Evolutionary conservation across 1,140 invertebrate genomes (phyloP).

Genomic region (Atta colombica): DNA sequence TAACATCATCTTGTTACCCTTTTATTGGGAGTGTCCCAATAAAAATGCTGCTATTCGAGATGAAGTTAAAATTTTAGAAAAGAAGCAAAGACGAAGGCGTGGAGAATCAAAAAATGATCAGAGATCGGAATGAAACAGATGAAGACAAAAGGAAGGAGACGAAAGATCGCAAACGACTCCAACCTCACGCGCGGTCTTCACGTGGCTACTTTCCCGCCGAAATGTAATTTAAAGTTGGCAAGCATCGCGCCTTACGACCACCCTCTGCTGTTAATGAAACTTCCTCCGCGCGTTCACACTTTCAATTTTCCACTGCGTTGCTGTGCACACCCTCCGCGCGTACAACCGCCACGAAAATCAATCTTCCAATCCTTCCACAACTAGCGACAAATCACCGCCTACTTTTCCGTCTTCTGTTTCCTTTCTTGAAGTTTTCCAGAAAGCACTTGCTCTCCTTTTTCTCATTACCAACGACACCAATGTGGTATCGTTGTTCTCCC

Average conservation of each 20-base stretch:
- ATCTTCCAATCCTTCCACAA: constrained; percentile 6
- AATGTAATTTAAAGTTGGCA: constrained; percentile 86
- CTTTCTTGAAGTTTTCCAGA: background rate
- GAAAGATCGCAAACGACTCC: constrained; percentile 10
- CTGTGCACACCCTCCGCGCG: background rate
- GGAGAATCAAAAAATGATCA: background rate
- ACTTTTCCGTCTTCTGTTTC: constrained; percentile 25
- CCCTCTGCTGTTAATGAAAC: constrained; percentile 84
- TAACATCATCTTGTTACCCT: too few species aligned
- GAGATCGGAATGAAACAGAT: background rate
- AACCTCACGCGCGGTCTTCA: constrained; percentile 64
- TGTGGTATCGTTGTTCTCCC: constrained; percentile 12
- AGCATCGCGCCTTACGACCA: constrained; percentile 69
- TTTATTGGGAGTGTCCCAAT: background rate
- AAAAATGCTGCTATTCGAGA: background rate
- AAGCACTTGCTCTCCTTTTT: constrained; percentile 4
- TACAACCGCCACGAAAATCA: background rate
- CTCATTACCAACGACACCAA: constrained; percentile 59
- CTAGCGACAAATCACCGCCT: constrained; percentile 39
- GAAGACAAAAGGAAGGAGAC: background rate
- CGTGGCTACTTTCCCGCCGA: constrained; percentile 77
- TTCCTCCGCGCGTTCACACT: constrained; percentile 79
- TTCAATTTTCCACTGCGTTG: constrained; percentile 82
- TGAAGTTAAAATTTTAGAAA: background rate
- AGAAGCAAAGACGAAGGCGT: background rate